Percentiles rank a stretch among this genome's conserved stretches.
Conservation (phyloP, 2,113 vertebrate species). For the Anser cygnoides region DNA sequence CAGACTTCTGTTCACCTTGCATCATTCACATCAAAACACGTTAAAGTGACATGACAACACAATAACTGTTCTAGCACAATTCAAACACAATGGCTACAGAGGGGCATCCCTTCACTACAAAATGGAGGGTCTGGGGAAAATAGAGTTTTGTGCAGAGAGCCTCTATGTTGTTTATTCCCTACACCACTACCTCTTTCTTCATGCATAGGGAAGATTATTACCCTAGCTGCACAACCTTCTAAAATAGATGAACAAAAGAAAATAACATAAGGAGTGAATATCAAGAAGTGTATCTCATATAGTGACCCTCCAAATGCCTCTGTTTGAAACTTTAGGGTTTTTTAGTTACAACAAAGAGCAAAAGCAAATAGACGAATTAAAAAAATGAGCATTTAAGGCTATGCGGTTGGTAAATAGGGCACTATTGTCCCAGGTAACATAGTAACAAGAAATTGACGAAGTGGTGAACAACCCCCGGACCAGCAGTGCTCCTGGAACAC, state of each 20-base stretch:
- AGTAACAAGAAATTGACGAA: accelerated
- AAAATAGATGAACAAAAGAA: background rate
- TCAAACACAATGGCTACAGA: background rate
- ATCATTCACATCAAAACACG: background rate
- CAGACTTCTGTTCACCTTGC: background rate
- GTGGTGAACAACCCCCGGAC: background rate
- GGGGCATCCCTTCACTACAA: background rate
- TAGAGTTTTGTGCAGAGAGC: background rate
- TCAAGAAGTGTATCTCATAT: background rate
- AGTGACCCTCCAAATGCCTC: background rate
- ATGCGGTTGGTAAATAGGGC: accelerated
- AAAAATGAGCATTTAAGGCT: background rate
- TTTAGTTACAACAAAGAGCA: background rate
- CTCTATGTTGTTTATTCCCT: background rate
- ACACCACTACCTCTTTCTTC: background rate
- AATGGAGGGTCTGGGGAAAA: background rate
- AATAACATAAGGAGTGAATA: background rate
- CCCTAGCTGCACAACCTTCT: background rate
- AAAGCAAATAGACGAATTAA: background rate
- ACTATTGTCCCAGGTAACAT: background rate
- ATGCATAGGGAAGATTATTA: background rate
- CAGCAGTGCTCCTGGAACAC: background rate
- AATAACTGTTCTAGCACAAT: background rate
- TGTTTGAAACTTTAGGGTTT: background rate
- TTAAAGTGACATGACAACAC: background rate